Evolutionary conservation across 2,888 invertebrate genomes (phyloP).

Genomic region (Zaprionus bogoriensis): DNA sequence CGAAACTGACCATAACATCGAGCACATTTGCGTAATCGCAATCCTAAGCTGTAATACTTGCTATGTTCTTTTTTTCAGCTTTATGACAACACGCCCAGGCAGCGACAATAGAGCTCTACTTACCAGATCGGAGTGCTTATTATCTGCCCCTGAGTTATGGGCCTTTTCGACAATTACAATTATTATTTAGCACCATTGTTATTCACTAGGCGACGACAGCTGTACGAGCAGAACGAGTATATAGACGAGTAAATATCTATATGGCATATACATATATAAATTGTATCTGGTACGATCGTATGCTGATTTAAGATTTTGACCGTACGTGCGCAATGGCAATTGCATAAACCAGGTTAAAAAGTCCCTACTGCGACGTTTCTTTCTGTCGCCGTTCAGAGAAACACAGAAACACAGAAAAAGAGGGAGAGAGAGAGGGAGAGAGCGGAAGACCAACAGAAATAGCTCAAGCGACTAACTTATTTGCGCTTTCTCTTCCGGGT

Average conservation of each 20-base stretch:
- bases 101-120: constrained; percentile 4
- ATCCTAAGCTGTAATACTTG: too few relatives aligned
- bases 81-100: neutral
- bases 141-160: constrained; percentile 29
- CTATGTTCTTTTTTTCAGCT: neutral
- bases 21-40: neutral
- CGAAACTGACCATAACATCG: too few relatives aligned
- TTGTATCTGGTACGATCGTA: neutral
- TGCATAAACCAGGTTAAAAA: constrained; percentile 48
- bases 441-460: neutral
- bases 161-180: constrained; percentile 8
- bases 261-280: neutral
- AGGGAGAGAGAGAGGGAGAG: too few relatives aligned
- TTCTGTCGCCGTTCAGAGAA: constrained; percentile 5
- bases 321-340: constrained; percentile 24
- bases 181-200: constrained; percentile 2
- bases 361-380: constrained; percentile 4
- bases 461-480: constrained; percentile 5
- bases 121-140: constrained; percentile 12
- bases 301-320: neutral
- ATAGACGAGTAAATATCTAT: neutral
- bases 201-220: constrained; percentile 2
- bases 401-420: neutral
- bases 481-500: constrained; percentile 23
- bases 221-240: neutral